These are phyloP conservation scores for Menidia beryllina DNA, from an alignment of 2,113 vertebrate species.

Conservation along the genomic window DNA sequence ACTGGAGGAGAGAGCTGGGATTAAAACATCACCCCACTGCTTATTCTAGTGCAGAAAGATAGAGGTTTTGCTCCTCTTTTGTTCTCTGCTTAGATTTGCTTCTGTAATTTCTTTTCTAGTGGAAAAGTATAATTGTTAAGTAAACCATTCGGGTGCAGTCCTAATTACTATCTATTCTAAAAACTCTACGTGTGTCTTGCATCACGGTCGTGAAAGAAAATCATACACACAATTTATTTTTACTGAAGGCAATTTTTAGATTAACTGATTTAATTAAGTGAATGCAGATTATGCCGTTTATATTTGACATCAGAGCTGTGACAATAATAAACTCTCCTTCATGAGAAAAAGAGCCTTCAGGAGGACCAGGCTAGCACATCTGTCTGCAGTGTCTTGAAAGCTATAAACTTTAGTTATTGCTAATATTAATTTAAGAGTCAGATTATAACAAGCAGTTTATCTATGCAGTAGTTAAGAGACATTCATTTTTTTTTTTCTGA, in stretches of 20 bases:
- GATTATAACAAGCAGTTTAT: conserved; percentile 14
- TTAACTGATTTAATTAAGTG: neutral
- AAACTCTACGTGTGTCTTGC: neutral
- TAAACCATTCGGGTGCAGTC: neutral
- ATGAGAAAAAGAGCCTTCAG: conserved; percentile 28
- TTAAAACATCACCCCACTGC: conserved; percentile 60
- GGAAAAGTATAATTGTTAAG: neutral
- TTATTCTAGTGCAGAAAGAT: conserved; percentile 63
- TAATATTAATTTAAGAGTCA: neutral
- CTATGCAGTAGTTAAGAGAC: neutral
- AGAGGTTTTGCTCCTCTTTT: conserved; percentile 7
- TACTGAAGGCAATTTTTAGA: neutral
- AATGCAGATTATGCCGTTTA: conserved; percentile 20
- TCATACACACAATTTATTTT: conserved; percentile 6
- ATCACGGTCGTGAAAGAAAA: neutral
- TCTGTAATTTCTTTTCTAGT: neutral
- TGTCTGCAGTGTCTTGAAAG: conserved; percentile 9
- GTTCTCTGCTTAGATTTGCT: conserved; percentile 1
- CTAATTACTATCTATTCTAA: neutral
- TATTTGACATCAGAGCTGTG: conserved; percentile 33
- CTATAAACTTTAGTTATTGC: conserved; percentile 5
- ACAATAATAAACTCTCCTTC: conserved; percentile 22
- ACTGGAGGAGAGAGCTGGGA: conserved; percentile 33
- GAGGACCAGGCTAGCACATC: conserved; percentile 20
- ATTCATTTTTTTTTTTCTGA: no score